Percentiles rank a stretch among this genome's conserved stretches.
Conservation (phyloP, 2,797 vertebrate species). For the Otus scops region DNA sequence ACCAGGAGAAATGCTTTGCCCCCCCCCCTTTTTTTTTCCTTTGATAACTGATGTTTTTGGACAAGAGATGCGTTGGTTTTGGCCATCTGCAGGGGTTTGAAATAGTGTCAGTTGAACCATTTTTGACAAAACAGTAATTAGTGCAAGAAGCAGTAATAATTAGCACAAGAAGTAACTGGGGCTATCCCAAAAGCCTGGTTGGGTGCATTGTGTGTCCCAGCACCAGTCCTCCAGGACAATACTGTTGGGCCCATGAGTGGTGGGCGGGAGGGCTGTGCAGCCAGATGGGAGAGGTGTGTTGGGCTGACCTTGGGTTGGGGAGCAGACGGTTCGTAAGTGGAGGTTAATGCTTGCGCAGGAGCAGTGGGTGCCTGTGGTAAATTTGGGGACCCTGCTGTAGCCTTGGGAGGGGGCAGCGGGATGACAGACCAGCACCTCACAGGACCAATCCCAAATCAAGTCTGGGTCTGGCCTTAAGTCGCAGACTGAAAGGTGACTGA, state of each 20-base stretch:
- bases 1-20: neutral
- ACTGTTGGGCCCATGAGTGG: fast-evolving
- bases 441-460: neutral
- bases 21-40: neutral
- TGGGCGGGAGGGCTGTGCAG: fast-evolving
- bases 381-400: neutral
- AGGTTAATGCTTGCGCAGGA: neutral
- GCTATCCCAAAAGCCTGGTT: neutral
- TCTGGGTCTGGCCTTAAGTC: too few relatives aligned
- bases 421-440: fast-evolving
- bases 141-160: neutral
- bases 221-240: fast-evolving
- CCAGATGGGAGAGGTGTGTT: fast-evolving
- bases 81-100: neutral
- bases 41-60: neutral
- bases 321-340: fast-evolving
- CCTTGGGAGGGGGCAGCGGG: neutral
- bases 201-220: fast-evolving
- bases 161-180: neutral
- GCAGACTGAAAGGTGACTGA: fast-evolving
- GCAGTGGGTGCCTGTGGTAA: neutral
- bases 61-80: neutral
- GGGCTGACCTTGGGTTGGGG: neutral
- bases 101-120: neutral
- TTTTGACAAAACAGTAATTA: neutral